These are phyloP conservation scores for Paguma larvata DNA, from an alignment of 2,797 vertebrate species.

Conservation along the genomic window DNA sequence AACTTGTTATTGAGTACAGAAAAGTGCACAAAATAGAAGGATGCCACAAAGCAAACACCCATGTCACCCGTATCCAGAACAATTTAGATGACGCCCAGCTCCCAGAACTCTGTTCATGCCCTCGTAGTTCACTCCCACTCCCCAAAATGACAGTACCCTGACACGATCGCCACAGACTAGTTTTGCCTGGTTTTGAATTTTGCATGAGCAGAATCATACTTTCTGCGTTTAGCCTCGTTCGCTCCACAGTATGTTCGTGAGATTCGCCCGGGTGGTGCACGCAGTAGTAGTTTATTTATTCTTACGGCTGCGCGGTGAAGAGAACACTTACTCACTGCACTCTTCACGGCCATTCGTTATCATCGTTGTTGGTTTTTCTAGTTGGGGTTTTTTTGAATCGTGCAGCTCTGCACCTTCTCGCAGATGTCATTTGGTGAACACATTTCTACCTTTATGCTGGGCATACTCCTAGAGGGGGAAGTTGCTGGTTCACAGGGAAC, in stretches of 20 bases:
- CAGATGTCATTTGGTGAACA: not conserved
- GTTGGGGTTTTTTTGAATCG: not conserved
- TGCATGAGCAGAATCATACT: not conserved
- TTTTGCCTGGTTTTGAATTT: not conserved
- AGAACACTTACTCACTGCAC: not conserved
- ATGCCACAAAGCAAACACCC: not conserved
- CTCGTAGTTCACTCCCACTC: not conserved
- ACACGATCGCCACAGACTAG: not conserved
- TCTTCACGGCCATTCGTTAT: not conserved
- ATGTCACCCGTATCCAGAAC: not conserved
- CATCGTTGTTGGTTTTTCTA: not conserved
- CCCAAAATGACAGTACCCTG: not conserved
- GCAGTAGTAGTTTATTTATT: not conserved
- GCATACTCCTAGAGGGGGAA: not conserved
- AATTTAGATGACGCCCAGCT: not conserved
- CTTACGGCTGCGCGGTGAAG: not conserved
- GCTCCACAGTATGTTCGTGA: not conserved
- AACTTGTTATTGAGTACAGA: not conserved
- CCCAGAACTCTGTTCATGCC: not conserved
- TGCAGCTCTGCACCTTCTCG: not conserved
- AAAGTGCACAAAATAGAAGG: not conserved
- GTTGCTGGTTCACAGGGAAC: not conserved
- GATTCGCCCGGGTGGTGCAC: accelerated
- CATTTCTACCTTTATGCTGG: not conserved
- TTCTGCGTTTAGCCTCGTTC: not conserved